Evolutionary conservation across 2,888 invertebrate species (phyloP), one percentile per base, ranked within the genome.

Genomic region (Hydraecia micacea): DNA sequence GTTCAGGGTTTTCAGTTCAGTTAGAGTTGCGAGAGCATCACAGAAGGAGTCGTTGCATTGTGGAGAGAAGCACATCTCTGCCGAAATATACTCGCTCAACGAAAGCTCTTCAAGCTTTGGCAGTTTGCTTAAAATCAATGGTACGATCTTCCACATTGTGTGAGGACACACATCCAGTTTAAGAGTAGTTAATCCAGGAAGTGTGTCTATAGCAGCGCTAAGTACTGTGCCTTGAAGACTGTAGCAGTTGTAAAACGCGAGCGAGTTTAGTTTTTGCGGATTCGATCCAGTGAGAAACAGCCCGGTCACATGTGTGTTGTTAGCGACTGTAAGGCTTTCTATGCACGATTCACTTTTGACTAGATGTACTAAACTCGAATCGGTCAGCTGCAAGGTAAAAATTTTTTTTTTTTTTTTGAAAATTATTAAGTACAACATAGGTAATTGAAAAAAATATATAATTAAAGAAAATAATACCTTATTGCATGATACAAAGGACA

Each of bases 401-500:
- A 46, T 6, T 6, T 3, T 13, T 25, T 42, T 46, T 60, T 52
- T 42, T 70, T 60, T 62, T 21, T 7, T 28, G 0, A 62, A 60
- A 39, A 15, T 42, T 60, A 28, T 32, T 39, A n/a, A n/a, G n/a
- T n/a, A 60, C 15, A 36, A 49, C 11, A 3, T 39, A n/a, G n/a
- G n/a, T n/a, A 18, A 42, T 62, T 13, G 66, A 28, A 25, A 36
- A 39, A 42, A 18, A 1, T 42, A 1, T 42, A 79, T 25, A 66
- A 60, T 68, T 6, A 32, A 73, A 75, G 18, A 72, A 46, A 36
- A 78, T 1, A 75, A 85, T 92, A 96, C 97, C 94, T 96, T 96
- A 80, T 94, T 95, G 81, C 97, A 97, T 0, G 95, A 94, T 39
- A 97, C 93, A 86, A 97, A 95, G 39, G 94, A 94, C 5, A 97